Conservation (phyloP, 2,113 vertebrate genomes). For the human region DNA sequence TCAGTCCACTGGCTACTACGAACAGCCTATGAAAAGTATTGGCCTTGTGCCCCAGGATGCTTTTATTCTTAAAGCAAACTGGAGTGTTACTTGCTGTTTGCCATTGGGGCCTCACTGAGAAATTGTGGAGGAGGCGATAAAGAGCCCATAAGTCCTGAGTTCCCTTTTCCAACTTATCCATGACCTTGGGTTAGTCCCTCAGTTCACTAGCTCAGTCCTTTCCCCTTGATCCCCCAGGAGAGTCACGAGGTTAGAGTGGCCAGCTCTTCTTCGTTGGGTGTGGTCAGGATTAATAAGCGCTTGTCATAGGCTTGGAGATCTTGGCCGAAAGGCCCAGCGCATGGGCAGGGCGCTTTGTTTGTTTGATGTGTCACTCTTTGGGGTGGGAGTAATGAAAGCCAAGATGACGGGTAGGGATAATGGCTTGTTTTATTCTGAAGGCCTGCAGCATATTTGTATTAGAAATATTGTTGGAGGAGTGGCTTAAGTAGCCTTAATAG, state of each 20-base stretch:
- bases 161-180: not conserved
- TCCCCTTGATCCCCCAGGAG: not conserved
- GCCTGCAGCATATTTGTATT: not conserved
- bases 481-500: not conserved
- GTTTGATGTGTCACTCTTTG: not conserved
- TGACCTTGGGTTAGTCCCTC: not conserved
- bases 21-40: not conserved
- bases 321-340: not conserved
- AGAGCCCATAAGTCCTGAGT: not conserved
- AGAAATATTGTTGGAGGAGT: not conserved
- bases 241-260: not conserved
- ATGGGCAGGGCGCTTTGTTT: conserved; percentile 10
- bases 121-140: not conserved
- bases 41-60: not conserved
- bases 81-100: not conserved
- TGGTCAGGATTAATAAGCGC: not conserved
- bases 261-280: not conserved
- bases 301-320: not conserved
- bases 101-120: not conserved
- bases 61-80: not conserved
- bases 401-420: not conserved
- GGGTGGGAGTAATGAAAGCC: conserved; percentile 7
- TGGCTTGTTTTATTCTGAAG: not conserved
- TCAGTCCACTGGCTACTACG: not conserved
- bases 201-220: not conserved